These are phyloP conservation scores for Peromyscus melanophrys DNA, from an alignment of 2,797 vertebrate species.

Conservation along the genomic window DNA sequence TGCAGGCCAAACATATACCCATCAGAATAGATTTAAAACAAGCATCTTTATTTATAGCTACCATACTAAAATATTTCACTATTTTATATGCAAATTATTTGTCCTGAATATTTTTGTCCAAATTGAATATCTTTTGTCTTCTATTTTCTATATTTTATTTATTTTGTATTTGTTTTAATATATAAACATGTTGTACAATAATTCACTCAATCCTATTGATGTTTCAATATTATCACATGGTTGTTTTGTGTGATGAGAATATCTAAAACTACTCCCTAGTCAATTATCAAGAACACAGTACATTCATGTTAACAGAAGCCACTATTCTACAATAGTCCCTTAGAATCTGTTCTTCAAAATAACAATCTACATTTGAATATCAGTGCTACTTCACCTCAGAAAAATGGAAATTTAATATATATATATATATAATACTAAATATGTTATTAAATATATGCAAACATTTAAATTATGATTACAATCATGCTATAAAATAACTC, in stretches of 20 bases:
- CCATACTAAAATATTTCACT: neutral
- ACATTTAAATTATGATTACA: neutral
- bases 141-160: neutral
- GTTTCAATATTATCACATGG: too few species aligned
- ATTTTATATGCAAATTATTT: neutral
- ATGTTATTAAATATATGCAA: neutral
- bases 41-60: neutral
- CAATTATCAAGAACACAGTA: neutral
- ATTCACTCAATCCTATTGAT: neutral
- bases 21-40: neutral
- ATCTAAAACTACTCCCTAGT: neutral
- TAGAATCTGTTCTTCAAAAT: neutral
- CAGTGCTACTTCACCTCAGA: fast-evolving
- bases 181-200: neutral
- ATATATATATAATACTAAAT: neutral
- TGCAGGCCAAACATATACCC: neutral
- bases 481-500: neutral
- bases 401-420: neutral
- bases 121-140: neutral
- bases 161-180: neutral
- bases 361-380: neutral
- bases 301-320: neutral
- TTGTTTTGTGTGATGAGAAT: neutral
- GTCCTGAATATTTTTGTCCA: neutral
- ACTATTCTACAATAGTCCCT: too few species aligned